phyloP scores from a whole-genome alignment of 2,888 invertebrate species.

The Anthoptus insignis region DNA sequence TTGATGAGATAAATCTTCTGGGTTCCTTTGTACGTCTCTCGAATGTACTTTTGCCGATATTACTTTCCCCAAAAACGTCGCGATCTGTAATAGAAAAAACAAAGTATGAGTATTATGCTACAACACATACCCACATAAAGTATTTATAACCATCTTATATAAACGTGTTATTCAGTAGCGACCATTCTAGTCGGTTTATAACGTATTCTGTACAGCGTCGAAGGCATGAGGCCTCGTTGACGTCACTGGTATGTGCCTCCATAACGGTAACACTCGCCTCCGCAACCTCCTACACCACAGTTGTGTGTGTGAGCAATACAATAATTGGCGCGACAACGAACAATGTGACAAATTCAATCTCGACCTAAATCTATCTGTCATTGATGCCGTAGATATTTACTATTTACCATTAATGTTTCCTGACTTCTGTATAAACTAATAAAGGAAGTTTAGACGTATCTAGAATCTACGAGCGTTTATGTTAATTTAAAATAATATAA shows the following conservation, averaged over 20 bases:
- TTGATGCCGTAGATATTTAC: conserved; percentile 37
- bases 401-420: conserved; percentile 16
- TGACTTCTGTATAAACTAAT: background rate
- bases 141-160: conserved; percentile 6
- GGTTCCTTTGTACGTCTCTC: conserved; percentile 81
- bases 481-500: background rate
- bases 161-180: conserved; percentile 55
- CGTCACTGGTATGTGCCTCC: conserved; percentile 86
- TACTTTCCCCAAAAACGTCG: conserved; percentile 82
- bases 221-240: conserved; percentile 81
- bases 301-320: conserved; percentile 61
- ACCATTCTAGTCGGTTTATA: conserved; percentile 70
- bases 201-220: conserved; percentile 78
- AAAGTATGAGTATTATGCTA: background rate
- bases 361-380: conserved; percentile 70
- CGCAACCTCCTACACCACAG: conserved; percentile 63
- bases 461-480: no score
- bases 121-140: background rate
- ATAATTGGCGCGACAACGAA: conserved; percentile 70
- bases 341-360: conserved; percentile 75
- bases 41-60: conserved; percentile 60
- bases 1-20: conserved; percentile 92
- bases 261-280: conserved; percentile 85
- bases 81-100: conserved; percentile 69
- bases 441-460: background rate